Conservation (phyloP, 2,797 vertebrate genomes). For the Prunella strophiata region DNA sequence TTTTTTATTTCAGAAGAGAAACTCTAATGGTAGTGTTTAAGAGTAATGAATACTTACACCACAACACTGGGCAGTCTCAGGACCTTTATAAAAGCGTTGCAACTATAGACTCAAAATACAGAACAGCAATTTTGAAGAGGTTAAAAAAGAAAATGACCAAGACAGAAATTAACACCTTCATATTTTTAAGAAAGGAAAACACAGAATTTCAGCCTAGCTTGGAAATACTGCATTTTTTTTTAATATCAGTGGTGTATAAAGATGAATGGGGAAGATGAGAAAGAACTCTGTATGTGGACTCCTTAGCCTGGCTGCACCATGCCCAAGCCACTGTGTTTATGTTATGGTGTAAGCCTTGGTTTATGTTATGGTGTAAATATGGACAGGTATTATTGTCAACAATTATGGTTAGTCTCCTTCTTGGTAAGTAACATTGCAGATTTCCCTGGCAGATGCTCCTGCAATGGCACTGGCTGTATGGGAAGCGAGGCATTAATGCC, state of each 20-base stretch:
- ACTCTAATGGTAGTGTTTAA: not conserved
- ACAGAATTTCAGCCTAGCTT: not conserved
- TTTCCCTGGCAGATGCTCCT: not conserved
- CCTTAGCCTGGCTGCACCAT: not conserved
- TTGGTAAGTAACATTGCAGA: not conserved
- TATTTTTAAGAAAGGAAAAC: not conserved
- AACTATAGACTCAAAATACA: not conserved
- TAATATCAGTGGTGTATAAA: not conserved
- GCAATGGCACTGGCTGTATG: not conserved
- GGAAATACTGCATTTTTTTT: not conserved
- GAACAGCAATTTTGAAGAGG: not conserved
- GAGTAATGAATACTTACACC: not conserved
- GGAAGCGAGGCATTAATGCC: not conserved
- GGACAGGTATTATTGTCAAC: not conserved
- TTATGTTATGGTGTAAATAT: not conserved
- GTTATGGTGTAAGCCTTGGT: not conserved
- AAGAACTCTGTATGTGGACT: not conserved
- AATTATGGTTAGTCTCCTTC: not conserved
- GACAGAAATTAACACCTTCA: not conserved
- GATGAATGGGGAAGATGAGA: not conserved
- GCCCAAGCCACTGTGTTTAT: fast-evolving
- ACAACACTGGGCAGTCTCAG: not conserved
- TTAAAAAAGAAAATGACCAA: not conserved
- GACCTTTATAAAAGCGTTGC: not conserved
- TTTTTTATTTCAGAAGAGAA: not conserved